Evolutionary conservation across 1,140 invertebrate genomes (phyloP), one percentile per base, ranked within the genome.

Genomic region (Dinoponera quadriceps): DNA sequence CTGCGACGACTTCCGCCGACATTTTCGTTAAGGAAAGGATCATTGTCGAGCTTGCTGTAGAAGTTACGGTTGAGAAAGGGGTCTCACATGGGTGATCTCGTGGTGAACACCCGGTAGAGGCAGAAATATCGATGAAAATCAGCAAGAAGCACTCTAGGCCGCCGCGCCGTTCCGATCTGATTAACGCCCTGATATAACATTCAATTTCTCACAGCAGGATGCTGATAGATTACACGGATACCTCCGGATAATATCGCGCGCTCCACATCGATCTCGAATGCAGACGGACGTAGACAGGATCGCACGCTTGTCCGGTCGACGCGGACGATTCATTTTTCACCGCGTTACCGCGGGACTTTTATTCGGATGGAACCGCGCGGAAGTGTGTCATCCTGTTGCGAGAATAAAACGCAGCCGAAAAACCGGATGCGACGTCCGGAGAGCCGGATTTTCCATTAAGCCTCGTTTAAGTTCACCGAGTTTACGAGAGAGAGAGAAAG

Each of bases 241-340:
- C 38, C 20, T 83, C 68, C 48, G 54, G 22, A 9, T 20, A 69
- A 57, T 86, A 83, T 83, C 60, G 48, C 16, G 38, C 57, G 85
- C 82, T 86, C 75, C 75, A 86, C 75, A 86, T 86, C 85, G 73
- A 66, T 85, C 83, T 80, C 25, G 73, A 75, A 75, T 75, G 57
- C 25, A 63, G 38, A 63, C n/a, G 27, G 14, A 25, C 57, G 44
- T 33, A 63, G 60, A 75, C 25, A 54, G 25, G 59, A 75, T 75
- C 38, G 73, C 29, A 75, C 59, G 73, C 38, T 3, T 11, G 38
- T 65, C 29, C 44, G 73, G 48, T 33, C 57, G 44, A 29, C 57
- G n/a, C n/a, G 73, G n/a, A n/a, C 38, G 38, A 44, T 44, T 74
- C 20, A n/a, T 74, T 86, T 85, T 81, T 77, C 77, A 73, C 66